Evolutionary conservation across 92 coral and sea anemone genomes (phyloP).

Genomic region (Diadumene lineata): DNA sequence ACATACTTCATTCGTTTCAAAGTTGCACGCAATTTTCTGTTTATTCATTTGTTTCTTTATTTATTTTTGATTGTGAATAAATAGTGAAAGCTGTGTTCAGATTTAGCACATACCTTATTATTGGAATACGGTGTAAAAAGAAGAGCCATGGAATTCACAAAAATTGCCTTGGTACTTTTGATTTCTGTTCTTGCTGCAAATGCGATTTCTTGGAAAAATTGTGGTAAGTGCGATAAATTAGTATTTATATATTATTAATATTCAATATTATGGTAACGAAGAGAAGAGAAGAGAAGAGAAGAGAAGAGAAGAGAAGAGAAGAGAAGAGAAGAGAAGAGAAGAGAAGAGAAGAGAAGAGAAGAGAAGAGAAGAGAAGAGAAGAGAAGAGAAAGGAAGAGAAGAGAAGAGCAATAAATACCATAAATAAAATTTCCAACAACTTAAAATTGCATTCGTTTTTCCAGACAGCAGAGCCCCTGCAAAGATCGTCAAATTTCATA

Average conservation of each 20-base stretch:
- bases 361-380: neutral
- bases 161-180: conserved; percentile 15
- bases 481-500: neutral
- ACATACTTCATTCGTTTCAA: too few relatives aligned
- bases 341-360: conserved; percentile 1
- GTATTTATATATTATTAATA: too few relatives aligned
- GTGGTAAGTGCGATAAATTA: conserved; percentile 33
- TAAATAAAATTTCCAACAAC: neutral
- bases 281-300: neutral
- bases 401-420: neutral
- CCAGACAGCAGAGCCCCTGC: conserved; percentile 28
- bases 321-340: neutral
- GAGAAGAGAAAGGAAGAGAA: neutral
- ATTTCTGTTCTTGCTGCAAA: conserved; percentile 45
- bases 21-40: too few relatives aligned
- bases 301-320: neutral
- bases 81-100: neutral
- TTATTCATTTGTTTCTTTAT: too few relatives aligned
- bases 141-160: conserved; percentile 9
- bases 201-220: conserved; percentile 54
- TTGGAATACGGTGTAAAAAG: neutral
- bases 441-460: neutral
- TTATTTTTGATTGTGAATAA: neutral
- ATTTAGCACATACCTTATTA: neutral
- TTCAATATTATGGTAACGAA: too few relatives aligned